Conservation (phyloP, 2,113 vertebrate species). For the Scolopax mira region DNA sequence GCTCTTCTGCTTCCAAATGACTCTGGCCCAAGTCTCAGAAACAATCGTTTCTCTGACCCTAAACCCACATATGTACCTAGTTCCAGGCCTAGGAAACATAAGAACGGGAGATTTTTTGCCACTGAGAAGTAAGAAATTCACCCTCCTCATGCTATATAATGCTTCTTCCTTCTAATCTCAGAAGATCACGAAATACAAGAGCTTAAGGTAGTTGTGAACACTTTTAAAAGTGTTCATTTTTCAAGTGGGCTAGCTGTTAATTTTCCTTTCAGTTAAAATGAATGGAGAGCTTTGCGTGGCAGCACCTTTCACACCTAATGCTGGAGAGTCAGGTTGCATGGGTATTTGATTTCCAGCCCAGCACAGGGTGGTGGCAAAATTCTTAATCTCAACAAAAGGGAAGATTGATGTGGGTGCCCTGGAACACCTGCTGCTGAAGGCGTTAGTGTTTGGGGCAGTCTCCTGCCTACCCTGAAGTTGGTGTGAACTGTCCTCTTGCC, state of each 20-base stretch:
- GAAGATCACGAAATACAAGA: not conserved
- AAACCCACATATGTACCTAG: not conserved
- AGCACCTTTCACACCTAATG: slow-evolving; percentile 26
- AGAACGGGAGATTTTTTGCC: not conserved
- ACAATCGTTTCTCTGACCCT: not conserved
- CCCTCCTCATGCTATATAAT: not conserved
- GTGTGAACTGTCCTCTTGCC: slow-evolving; percentile 28
- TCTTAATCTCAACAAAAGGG: slow-evolving; percentile 19
- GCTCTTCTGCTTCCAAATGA: not conserved
- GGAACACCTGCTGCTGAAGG: slow-evolving; percentile 35
- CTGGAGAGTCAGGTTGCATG: slow-evolving; percentile 13
- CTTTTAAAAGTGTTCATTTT: not conserved
- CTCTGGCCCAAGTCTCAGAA: not conserved
- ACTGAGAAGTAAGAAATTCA: not conserved
- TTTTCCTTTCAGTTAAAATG: not conserved
- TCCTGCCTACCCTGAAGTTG: not conserved
- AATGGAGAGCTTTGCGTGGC: not conserved
- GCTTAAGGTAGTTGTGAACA: not conserved
- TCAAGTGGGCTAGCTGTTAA: not conserved
- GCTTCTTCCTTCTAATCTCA: not conserved
- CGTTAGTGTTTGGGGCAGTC: not conserved
- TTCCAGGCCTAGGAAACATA: not conserved
- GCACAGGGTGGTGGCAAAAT: slow-evolving; percentile 38
- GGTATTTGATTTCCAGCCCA: not conserved
- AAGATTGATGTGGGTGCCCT: slow-evolving; percentile 51